Evolutionary conservation across 1,140 invertebrate species (phyloP), one percentile per base, ranked within the genome.

Genomic region (Brachionus sp.): DNA sequence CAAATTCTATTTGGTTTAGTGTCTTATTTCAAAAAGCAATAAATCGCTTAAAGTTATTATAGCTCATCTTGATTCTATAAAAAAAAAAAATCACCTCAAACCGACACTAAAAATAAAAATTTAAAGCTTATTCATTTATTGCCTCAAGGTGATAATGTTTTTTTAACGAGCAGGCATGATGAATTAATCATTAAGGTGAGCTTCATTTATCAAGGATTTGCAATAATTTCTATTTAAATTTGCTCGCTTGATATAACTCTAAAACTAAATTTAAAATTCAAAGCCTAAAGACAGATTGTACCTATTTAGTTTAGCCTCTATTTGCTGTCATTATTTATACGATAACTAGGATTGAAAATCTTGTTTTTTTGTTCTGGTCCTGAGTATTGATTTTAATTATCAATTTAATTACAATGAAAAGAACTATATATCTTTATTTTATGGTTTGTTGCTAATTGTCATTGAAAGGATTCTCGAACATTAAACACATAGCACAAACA

Each of bases 401-500:
- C 70, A 19, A 75, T 75, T 46, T 46, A 75, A 73, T 73, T 73
- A 73, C 4, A 68, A 68, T 68, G 37, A 73, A 73, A 73, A 39
- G 37, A 44, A 46, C n/a, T 23, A 42, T 46, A 46, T 46, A 46
- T 75, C 70, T 46, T 75, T 46, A 75, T 46, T 39, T 75, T 75
- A 46, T 75, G 70, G 70, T 50, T 75, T 44, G 70, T 75, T 46
- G 44, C 44, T 75, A 75, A 75, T 75, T 75, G 70, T 75, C 70
- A 75, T 33, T 19, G 42, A 75, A 75, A 25, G 42, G 70, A 46
- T 46, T 75, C 35, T 37, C 16, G 19, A 70, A 70, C 66, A 70
- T 70, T 70, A 70, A 70, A 70, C 66, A 64, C 62, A 70, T 70
- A 35, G 64, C 64, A 73, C 10, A 50, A 75, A 75, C 16, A 75